These are phyloP conservation scores for Cydia strobilella DNA, from an alignment of 1,140 invertebrate genomes.

Conservation along the genomic window DNA sequence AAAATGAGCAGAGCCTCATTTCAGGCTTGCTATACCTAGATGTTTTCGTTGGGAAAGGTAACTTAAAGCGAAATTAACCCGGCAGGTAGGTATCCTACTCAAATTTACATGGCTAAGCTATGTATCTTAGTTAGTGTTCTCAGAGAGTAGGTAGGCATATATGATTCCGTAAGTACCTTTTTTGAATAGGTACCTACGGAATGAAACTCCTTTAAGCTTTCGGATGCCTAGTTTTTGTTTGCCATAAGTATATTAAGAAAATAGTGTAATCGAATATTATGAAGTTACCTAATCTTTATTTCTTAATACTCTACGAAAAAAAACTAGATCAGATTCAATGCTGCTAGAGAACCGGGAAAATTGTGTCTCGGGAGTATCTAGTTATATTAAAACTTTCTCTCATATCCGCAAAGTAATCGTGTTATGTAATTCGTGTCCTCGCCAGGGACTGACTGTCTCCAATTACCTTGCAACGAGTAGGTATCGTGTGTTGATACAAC, in stretches of 20 bases:
- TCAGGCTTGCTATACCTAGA: conserved; percentile 15
- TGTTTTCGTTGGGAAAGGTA: background rate
- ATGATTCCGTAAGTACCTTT: no score
- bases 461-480: background rate
- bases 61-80: background rate
- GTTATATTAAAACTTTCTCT: conserved; percentile 12
- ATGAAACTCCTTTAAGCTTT: no score
- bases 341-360: background rate
- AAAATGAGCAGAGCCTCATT: conserved; percentile 27
- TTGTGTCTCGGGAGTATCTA: background rate
- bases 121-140: background rate
- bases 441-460: background rate
- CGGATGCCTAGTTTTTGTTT: no score
- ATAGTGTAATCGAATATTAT: no score
- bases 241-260: no score
- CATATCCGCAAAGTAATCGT: background rate
- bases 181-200: no score
- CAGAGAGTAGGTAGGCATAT: background rate
- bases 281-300: no score
- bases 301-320: no score
- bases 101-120: background rate
- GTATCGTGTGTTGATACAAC: background rate
- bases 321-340: no score
- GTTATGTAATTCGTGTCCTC: conserved; percentile 22
- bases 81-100: background rate